Percentiles rank a stretch among this genome's conserved stretches.
Evolutionary conservation across 2,797 vertebrate genomes (phyloP).

Genomic region (Typhlichthys eigenmanni): DNA sequence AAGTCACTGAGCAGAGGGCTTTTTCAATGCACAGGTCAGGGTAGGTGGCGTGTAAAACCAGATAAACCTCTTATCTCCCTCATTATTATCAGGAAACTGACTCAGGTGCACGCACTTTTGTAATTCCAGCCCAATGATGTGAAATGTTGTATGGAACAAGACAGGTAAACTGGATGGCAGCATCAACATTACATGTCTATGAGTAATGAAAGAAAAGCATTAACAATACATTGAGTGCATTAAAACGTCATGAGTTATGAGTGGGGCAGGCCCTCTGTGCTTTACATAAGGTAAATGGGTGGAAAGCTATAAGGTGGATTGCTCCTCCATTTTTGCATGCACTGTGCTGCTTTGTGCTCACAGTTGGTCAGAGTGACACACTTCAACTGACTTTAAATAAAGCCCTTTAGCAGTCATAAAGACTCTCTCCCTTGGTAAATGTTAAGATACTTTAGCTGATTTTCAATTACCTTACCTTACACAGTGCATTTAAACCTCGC

Average conservation of each 20-base stretch:
- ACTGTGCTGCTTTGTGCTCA: neutral
- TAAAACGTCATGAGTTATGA: neutral
- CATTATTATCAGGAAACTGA: constrained; percentile 8
- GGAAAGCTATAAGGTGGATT: neutral
- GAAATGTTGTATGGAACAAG: neutral
- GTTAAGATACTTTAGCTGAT: neutral
- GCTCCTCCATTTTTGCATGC: neutral
- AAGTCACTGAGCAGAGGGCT: constrained; percentile 24
- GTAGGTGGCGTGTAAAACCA: constrained; percentile 24
- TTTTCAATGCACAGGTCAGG: constrained; percentile 34
- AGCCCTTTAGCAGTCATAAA: too few relatives aligned
- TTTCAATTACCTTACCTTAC: neutral
- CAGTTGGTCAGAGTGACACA: constrained; percentile 14
- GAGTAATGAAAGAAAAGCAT: too few relatives aligned
- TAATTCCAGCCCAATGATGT: too few relatives aligned
- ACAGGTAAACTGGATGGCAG: neutral
- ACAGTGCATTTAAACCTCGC: neutral
- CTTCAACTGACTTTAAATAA: too few relatives aligned
- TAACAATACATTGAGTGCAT: neutral
- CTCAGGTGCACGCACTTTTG: too few relatives aligned
- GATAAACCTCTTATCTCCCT: constrained; percentile 43
- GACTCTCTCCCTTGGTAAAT: constrained; percentile 5
- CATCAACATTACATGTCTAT: neutral
- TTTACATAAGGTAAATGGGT: neutral
- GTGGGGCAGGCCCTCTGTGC: neutral